Percentiles rank a stretch among this genome's conserved stretches.
phyloP scores from a whole-genome alignment of 2,797 vertebrate genomes.

The Alcedo atthis region DNA sequence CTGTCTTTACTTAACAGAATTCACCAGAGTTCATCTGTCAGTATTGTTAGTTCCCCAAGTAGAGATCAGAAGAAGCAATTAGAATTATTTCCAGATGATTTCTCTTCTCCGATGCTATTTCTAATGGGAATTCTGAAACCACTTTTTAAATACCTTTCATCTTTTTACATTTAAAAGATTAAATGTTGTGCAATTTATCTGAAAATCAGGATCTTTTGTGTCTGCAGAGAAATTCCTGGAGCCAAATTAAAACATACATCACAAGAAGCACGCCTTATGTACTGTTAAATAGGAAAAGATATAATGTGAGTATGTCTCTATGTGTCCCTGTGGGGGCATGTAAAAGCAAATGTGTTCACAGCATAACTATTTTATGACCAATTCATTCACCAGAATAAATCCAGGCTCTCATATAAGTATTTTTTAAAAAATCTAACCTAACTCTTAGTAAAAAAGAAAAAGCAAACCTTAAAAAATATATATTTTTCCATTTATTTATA shows the following conservation, averaged over 20 bases:
- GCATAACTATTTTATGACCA: background rate
- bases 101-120: slow-evolving; percentile 25
- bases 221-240: background rate
- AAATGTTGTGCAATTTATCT: slow-evolving; percentile 17
- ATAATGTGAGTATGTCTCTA: background rate
- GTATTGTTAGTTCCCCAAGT: background rate
- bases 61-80: slow-evolving; percentile 53
- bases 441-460: background rate
- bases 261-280: background rate
- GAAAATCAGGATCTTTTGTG: background rate
- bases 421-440: background rate
- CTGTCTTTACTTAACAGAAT: background rate
- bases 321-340: background rate
- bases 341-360: background rate
- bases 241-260: slow-evolving; percentile 25
- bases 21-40: slow-evolving; percentile 21
- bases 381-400: background rate
- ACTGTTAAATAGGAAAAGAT: background rate
- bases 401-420: background rate
- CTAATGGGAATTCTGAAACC: slow-evolving; percentile 20
- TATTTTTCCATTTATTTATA: background rate
- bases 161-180: slow-evolving; percentile 45
- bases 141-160: slow-evolving; percentile 46
- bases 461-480: background rate
- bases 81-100: slow-evolving; percentile 43